Base-by-base conservation (phyloP, 2,888 invertebrate species). In the Drosophila siamana region DNA sequence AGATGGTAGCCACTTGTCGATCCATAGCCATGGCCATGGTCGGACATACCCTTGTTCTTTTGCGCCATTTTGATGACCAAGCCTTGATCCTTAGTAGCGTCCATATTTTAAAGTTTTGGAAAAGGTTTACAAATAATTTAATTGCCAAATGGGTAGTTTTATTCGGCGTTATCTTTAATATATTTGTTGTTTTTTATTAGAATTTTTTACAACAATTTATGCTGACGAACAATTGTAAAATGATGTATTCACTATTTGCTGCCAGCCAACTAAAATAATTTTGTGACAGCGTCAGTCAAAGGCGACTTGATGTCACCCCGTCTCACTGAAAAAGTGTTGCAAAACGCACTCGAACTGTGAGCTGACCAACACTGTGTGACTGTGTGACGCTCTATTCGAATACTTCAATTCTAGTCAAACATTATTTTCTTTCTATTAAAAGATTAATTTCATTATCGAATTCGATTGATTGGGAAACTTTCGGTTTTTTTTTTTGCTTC, bases 201-300 rank as follows among this genome's bases (percentile, higher is more conserved):
- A 86, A 87, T 86, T 87, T 87, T 71, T 69, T 66, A 86, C 77
- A 82, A 82, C 88, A 87, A 87, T 84, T 84, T 84, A 62, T 83
- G 86, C 73, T 70, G 83, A 74, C 80, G 74, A 88, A 86, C 83
- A 69, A 71, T 72, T 83, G 70, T 74, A 55, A 78, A 82, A 69
- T 84, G 68, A 88, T 38, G 56, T 41, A 28, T 61, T 7, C 19
- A 11, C 9, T 9, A 11, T 33, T 28, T 46, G 51, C 16, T 46
- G 48, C 19, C n/a, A n/a, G 19, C 28, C 43, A 64, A 38, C 5
- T 13, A 38, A 46, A 44, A 40, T 22, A 0, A 4, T 44, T 36
- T 44, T 47, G 24, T 74, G 69, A 80, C 69, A 57, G 40, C 22
- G 11, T 13, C 13, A 43, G 28, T 5, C 74, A 61, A 38, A 46